These are phyloP conservation scores for Coptotermes formosanus DNA, from an alignment of 1,140 invertebrate genomes.

Conservation along the genomic window DNA sequence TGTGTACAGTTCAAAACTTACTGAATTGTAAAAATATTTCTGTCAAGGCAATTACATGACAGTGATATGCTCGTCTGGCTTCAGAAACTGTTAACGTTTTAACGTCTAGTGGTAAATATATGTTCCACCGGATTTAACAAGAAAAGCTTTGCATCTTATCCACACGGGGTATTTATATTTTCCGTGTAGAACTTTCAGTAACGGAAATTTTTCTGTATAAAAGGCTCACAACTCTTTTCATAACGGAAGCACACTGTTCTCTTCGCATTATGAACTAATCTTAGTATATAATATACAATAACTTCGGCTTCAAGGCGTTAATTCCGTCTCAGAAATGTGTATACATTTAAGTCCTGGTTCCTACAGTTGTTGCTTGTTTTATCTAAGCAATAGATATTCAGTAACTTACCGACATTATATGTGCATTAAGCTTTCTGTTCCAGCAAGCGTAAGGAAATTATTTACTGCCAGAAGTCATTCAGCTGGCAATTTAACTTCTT, in stretches of 20 bases:
- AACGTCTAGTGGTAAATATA: no score
- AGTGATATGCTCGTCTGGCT: neutral
- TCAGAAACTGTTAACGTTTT: neutral
- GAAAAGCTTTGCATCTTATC: no score
- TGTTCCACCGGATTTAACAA: no score
- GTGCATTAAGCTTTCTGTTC: neutral
- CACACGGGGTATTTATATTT: no score
- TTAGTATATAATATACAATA: no score
- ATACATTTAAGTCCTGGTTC: neutral
- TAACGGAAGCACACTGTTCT: no score
- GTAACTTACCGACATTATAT: neutral
- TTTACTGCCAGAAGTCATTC: neutral
- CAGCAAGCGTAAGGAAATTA: neutral
- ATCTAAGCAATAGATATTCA: neutral
- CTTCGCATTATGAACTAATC: no score
- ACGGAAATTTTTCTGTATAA: no score
- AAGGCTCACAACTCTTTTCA: no score
- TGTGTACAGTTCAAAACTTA: no score
- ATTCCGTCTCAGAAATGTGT: neutral
- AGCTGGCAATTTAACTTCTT: neutral
- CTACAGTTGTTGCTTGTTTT: neutral
- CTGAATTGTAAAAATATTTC: no score
- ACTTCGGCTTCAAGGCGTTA: neutral
- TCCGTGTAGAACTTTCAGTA: no score
- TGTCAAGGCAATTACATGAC: neutral